Evolutionary conservation across 2,113 vertebrate species (phyloP), one percentile per base, ranked within the genome.

Genomic region (Pollimyrus isidori): DNA sequence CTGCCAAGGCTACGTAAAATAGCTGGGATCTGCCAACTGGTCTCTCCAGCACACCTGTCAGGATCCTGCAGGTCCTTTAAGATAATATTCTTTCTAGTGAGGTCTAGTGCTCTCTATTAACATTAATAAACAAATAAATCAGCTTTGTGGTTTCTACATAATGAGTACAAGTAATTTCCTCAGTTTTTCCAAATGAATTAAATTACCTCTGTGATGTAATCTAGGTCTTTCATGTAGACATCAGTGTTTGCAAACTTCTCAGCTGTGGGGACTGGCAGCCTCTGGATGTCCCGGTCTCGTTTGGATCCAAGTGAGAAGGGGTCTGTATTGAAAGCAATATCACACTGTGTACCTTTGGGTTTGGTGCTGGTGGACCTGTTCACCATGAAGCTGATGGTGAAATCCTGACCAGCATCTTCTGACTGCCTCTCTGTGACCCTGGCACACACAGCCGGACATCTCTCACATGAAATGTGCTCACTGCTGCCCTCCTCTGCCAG

Each of bases 201-300:
- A 0, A 85, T 58, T 91, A 96, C 95, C 94, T 93, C 73, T 42
- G 87, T 19, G 0, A 95, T 1, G 50, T 91, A 92, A 90, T 96
- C 94, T 89, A 96, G 90, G 84, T 96, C 95, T 30, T 91, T 26
- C 92, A 95, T 95, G 88, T 86, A 90, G 53, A 96, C 76, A 7
- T 94, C 93, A 30, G 95, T 95, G 7, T 89, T 86, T 49, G 92
- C 26, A n/a, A 82, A 30, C 86, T 94, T 93, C 50, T 95, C 94
- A 15, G 90, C 89, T 2, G 93, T 92, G 48, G 58, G 56, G 10
- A 76, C 82, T 21, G 65, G 56, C 21, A 90, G 45, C 4, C 93
- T 94, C 53, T 94, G 94, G 42, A 92, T 92, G 39, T 50, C 88
- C 19, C 89, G 87, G 3, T 49, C 93, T 23, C 10, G 35, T 21